Evolutionary conservation across 2,113 vertebrate species (phyloP), one percentile per base, ranked within the genome.

Genomic region (Spea multiplicata): DNA sequence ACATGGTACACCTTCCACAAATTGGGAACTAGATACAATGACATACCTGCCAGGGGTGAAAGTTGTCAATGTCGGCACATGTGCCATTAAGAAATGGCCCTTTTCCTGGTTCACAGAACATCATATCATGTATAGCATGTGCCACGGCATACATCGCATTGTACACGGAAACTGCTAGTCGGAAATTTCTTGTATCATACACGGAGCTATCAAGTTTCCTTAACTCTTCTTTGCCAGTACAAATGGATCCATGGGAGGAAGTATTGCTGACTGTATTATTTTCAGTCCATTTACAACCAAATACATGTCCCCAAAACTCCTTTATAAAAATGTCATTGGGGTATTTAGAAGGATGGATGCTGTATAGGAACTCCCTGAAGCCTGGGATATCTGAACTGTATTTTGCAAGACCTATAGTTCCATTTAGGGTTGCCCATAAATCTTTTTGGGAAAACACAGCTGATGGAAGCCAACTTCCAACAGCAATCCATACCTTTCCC

Each of bases 61-160:
- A 82, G 45, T 76, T 80, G 50, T 77, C 16, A 57, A 84, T 71
- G 71, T 84, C 75, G 71, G 84, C 75, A 68, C 87, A 87, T 12
- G 73, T 59, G 4, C 76, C 66, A 9, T 80, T 82, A 2, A n/a
- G 50, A 47, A 50, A 70, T 10, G 67, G 73, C 4, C 70, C 65
- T 16, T 70, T 70, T 3, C 84, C 82, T 55, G 44, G 55, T 50
- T 76, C 17, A 66, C 87, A 88, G 59, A 73, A 73, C 53, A 86
- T 71, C 82, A 88, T 68, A 70, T 83, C 69, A 69, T 89, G 83
- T 65, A 88, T 80, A 0, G 87, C 87, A 17, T 88, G 80, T 17
- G 87, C 88, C 30, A 87, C 85, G 0, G 87, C 80, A n/a, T 86
- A 86, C n/a, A 88, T 83, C 5, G 87, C 87, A 53, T 87, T 88